Conservation (phyloP, 2,888 invertebrate genomes). For the Invenusta paracnida region DNA sequence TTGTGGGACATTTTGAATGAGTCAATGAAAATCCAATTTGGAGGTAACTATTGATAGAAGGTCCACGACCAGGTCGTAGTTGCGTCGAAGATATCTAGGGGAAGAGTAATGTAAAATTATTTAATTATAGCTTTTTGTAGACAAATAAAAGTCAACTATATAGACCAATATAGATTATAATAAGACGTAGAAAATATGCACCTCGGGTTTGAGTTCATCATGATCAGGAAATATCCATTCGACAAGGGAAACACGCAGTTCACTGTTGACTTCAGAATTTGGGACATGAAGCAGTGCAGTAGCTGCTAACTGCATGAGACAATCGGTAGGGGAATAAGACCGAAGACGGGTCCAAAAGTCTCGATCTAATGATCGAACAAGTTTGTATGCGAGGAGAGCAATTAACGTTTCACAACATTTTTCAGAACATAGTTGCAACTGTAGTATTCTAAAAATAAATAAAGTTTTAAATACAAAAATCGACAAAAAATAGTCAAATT, state of each 20-base stretch:
- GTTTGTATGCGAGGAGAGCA: background rate
- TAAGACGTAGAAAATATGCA: too few species aligned
- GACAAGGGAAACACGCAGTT: background rate
- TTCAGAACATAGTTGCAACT: background rate
- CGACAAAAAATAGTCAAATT: background rate
- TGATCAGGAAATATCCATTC: background rate
- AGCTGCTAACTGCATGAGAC: background rate
- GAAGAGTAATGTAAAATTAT: background rate
- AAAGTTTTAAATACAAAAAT: background rate
- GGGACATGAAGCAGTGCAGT: background rate
- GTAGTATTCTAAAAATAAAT: background rate
- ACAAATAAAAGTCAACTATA: background rate
- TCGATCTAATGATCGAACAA: background rate
- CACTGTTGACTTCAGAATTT: background rate
- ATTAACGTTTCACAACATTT: background rate
- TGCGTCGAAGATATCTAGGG: background rate
- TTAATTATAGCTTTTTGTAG: background rate
- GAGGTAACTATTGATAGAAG: background rate
- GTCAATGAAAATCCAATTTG: background rate
- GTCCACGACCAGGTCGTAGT: background rate
- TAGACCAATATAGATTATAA: too few species aligned
- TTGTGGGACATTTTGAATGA: background rate
- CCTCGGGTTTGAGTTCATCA: background rate
- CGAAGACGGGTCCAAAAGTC: slow-evolving; percentile 9
- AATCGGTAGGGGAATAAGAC: background rate